phyloP scores from a whole-genome alignment of 1,140 invertebrate species.

The Bombyx mandarina region DNA sequence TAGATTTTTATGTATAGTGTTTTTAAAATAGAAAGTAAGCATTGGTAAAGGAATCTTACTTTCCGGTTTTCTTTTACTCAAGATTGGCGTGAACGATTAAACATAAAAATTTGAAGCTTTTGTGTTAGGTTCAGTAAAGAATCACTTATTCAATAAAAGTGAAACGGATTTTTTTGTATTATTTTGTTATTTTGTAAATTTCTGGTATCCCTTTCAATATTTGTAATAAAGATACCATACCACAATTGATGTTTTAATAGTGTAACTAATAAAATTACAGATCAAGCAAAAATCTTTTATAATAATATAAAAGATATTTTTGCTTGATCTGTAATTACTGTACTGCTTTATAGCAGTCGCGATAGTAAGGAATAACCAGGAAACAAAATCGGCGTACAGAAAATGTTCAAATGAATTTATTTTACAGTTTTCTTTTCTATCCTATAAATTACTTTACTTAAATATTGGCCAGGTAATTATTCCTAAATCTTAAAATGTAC shows the following conservation, averaged over 20 bases:
- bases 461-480: not conserved
- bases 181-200: slow-evolving; percentile 57
- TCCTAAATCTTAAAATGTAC: too few relatives aligned
- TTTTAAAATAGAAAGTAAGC: slow-evolving; percentile 28
- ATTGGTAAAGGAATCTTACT: slow-evolving; percentile 16
- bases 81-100: not conserved
- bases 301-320: not conserved
- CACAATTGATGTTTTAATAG: slow-evolving; percentile 39
- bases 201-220: slow-evolving; percentile 43
- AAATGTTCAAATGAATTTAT: not conserved
- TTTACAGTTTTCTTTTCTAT: not conserved
- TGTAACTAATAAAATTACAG: not conserved
- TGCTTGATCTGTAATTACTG: too few relatives aligned
- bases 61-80: slow-evolving; percentile 12
- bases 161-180: slow-evolving; percentile 27
- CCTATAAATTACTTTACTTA: not conserved
- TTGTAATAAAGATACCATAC: slow-evolving; percentile 58
- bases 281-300: not conserved
- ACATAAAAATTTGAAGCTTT: slow-evolving; percentile 6
- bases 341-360: not conserved
- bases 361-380: not conserved
- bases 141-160: not conserved
- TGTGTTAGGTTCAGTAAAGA: slow-evolving; percentile 8
- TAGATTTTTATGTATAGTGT: slow-evolving; percentile 31
- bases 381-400: not conserved